Conservation (phyloP, 2,797 vertebrate genomes). For the Cirrhinus mrigala region DNA sequence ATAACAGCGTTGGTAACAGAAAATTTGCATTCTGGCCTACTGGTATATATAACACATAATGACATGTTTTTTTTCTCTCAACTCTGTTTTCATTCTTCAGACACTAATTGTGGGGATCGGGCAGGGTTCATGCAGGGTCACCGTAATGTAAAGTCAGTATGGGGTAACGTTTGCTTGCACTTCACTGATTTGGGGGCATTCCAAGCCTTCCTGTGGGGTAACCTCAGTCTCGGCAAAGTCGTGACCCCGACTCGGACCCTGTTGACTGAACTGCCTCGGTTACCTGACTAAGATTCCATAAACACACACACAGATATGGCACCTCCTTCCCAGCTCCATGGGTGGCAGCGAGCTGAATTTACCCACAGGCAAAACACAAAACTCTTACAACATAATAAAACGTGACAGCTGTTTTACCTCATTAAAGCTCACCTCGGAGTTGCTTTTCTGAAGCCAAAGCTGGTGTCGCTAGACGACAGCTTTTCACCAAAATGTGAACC, state of each 20-base stretch:
- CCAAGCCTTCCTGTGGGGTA: conserved; percentile 32
- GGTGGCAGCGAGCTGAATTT: conserved; percentile 41
- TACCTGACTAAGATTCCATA: conserved; percentile 32
- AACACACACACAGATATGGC: conserved; percentile 26
- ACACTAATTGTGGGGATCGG: conserved; percentile 58
- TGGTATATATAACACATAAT: neutral
- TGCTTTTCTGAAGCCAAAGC: conserved; percentile 15
- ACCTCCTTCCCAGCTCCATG: conserved; percentile 39
- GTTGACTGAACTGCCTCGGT: conserved; percentile 63
- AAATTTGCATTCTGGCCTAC: neutral
- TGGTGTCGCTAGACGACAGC: neutral
- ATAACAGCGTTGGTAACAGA: neutral
- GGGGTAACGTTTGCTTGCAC: conserved; percentile 72
- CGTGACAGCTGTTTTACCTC: conserved; percentile 51
- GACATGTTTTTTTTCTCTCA: neutral
- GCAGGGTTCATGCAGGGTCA: conserved; percentile 64
- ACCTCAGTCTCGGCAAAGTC: conserved; percentile 21
- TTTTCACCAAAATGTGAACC: conserved; percentile 21
- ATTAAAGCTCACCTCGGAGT: conserved; percentile 44
- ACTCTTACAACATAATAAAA: conserved; percentile 46
- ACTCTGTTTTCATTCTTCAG: conserved; percentile 52
- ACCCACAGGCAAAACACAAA: conserved; percentile 44
- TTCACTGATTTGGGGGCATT: conserved; percentile 66
- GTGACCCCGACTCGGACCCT: conserved; percentile 51
- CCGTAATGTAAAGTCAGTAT: conserved; percentile 66